These are phyloP conservation scores for Anguilla marmorata DNA, from an alignment of 2,797 vertebrate genomes.

Conservation along the genomic window DNA sequence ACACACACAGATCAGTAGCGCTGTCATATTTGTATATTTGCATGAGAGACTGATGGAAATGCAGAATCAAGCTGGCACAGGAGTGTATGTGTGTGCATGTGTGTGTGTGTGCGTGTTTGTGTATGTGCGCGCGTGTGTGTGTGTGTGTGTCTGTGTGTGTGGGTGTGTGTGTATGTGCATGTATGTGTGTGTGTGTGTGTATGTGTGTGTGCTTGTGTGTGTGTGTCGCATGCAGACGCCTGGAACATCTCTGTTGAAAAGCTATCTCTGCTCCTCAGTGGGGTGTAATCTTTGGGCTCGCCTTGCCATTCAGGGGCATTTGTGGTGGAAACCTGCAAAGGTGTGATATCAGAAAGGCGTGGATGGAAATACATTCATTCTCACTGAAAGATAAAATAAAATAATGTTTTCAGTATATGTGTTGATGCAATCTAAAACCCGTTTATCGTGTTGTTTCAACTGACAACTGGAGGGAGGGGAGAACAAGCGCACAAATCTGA, in stretches of 20 bases:
- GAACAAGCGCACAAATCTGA: not conserved
- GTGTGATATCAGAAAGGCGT: not conserved
- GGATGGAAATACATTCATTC: not conserved
- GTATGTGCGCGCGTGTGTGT: not conserved
- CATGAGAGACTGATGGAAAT: not conserved
- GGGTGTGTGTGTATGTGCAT: not conserved
- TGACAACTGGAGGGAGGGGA: not conserved
- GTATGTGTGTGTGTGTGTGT: not conserved
- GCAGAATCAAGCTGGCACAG: not conserved
- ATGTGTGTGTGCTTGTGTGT: not conserved
- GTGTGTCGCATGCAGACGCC: not conserved
- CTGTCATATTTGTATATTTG: not conserved
- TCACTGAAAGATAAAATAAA: not conserved
- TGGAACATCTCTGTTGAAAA: not conserved
- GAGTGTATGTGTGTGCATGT: not conserved
- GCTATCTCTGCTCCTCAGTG: not conserved
- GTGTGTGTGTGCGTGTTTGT: not conserved
- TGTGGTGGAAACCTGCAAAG: not conserved
- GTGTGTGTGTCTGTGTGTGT: not conserved
- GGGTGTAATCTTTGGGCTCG: not conserved
- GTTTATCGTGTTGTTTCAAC: not conserved
- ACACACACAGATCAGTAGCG: not conserved
- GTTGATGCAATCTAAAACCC: not conserved
- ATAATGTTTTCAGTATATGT: not conserved
- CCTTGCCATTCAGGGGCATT: not conserved